Conservation (phyloP, 2,797 vertebrate species). For the Falco novaeseelandiae region DNA sequence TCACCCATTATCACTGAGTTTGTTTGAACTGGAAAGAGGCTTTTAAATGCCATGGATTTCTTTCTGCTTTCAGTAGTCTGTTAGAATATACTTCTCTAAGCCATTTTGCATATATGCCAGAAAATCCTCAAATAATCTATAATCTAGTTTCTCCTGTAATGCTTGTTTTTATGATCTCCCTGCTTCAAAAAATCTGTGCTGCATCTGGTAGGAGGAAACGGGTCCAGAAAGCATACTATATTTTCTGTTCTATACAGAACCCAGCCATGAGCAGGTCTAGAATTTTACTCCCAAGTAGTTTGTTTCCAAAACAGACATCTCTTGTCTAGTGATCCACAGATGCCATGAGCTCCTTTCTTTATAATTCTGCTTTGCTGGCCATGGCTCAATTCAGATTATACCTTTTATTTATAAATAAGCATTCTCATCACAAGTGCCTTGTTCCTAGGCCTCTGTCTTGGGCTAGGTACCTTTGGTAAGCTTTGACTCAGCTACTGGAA, state of each 20-base stretch:
- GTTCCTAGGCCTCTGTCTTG: neutral
- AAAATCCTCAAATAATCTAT: constrained; percentile 1
- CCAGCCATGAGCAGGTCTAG: neutral
- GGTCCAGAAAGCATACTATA: neutral
- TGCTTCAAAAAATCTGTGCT: neutral
- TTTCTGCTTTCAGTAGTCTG: neutral
- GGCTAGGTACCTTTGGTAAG: neutral
- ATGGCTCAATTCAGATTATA: neutral
- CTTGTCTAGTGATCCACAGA: neutral
- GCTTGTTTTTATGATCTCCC: neutral
- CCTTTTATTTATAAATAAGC: neutral
- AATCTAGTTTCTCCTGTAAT: neutral
- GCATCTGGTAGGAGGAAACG: neutral
- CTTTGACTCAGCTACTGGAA: neutral
- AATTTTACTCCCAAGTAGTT: neutral
- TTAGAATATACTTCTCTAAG: neutral
- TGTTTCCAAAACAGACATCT: neutral
- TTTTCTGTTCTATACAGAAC: neutral
- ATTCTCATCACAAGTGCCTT: neutral
- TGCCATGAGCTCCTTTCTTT: neutral
- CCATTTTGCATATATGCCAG: neutral
- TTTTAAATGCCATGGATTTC: constrained; percentile 15
- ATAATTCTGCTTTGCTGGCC: neutral
- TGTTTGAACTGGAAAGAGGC: constrained; percentile 18
- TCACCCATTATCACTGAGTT: neutral